Base-by-base conservation (phyloP, 2,113 vertebrate species). In the Phaethornis superciliosus region DNA sequence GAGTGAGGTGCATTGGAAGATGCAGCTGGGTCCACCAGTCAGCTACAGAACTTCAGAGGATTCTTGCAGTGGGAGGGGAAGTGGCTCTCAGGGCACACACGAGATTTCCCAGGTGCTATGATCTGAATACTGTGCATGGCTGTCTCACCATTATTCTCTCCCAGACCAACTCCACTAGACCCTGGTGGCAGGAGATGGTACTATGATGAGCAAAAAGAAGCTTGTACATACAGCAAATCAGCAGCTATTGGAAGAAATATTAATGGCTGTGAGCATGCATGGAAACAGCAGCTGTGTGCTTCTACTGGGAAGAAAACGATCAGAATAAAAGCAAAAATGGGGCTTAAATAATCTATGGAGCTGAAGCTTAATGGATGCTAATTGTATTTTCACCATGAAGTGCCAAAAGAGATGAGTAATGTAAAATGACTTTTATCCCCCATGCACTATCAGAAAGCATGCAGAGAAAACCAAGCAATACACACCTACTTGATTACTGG, bases 401-500 rank as follows among this genome's bases (percentile, higher is more conserved):
- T 23, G 63, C 52, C 35, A 33, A 13, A 3, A 27, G 68, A 78
- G 42, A 85, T 52, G 62, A 94, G 72, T 0, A 84, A 71, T 22
- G 3, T 47, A 60, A 72, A 79, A 54, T 18, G n/a, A 86, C 40
- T 47, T 60, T n/a, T 67, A 55, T 46, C 60, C 76, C 67, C 84
- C 94, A 92, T 91, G 96, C 95, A 12, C 15, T 30, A 52, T 2
- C 12, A 15, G 78, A 83, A 88, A 74, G 33, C 97, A 89, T 96
- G 94, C 97, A 95, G 49, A 91, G 82, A 88, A 93, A 93, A 82
- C 6, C 64, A 93, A 90, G 92, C 28, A 49, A 98, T 98, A 99
- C 98, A 98, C 97, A 99, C 98, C 98, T 93, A 98, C 92, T 96
- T 94, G 97, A 94, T 98, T 97, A 94, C 94, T 58, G 47, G 95